Percentiles rank a stretch among this genome's conserved stretches.
phyloP scores from a whole-genome alignment of 30 jellyfish, hydroid and myxozoan species.

The Hydractinia echinata region DNA sequence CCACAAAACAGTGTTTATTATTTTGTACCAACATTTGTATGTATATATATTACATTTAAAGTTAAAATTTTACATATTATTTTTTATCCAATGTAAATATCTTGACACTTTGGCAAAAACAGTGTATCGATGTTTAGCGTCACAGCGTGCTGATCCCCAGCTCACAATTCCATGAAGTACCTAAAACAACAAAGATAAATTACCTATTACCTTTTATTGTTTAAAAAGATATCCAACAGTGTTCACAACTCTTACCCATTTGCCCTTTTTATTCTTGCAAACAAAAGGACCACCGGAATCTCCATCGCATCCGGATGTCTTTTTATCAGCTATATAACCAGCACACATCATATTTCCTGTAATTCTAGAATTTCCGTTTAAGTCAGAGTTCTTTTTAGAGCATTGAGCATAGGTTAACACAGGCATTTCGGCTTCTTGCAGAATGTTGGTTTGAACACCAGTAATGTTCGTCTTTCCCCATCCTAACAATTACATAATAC shows the following conservation, averaged over 20 bases:
- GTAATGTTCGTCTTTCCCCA: constrained; percentile 21
- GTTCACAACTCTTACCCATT: not conserved
- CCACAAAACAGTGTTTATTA: too few species aligned
- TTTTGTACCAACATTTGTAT: too few species aligned
- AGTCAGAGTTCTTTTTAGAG: not conserved
- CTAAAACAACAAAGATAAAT: not conserved
- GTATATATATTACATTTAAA: too few species aligned
- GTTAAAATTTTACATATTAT: not conserved
- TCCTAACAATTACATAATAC: not conserved
- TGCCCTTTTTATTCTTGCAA: constrained; percentile 11
- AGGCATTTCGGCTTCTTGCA: constrained; percentile 30
- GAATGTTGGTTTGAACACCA: constrained; percentile 9
- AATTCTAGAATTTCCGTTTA: not conserved
- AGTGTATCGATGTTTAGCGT: constrained; percentile 33
- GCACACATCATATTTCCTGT: constrained; percentile 37
- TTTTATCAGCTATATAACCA: constrained; percentile 23
- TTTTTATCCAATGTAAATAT: constrained; percentile 21
- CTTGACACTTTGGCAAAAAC: constrained; percentile 38
- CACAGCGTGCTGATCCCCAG: constrained; percentile 39
- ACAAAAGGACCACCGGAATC: constrained; percentile 50
- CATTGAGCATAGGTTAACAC: constrained; percentile 12
- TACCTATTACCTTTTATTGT: too few species aligned
- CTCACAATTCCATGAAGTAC: constrained; percentile 41
- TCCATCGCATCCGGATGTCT: constrained; percentile 36
- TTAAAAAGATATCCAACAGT: too few species aligned